Evolutionary conservation across 2,888 invertebrate genomes (phyloP).

Genomic region (Drosophila niveifrons): DNA sequence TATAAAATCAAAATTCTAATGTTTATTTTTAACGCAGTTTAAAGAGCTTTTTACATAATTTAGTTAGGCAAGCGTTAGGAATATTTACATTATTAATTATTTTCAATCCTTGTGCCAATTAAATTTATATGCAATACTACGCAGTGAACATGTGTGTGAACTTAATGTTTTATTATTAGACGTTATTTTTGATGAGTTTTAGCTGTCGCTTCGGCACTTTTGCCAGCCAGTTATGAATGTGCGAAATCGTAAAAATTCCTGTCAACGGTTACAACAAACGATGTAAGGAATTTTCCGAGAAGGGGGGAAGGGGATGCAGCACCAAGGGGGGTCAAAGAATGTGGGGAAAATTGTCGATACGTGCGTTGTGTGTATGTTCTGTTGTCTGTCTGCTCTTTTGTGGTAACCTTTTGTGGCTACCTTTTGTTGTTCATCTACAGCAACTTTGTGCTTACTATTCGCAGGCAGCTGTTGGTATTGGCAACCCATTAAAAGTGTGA

Average conservation of each 20-base stretch:
- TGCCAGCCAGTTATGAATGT: conserved; percentile 23
- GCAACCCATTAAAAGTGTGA: conserved; percentile 52
- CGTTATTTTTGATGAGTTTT: neutral
- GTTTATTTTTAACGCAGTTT: too few relatives aligned
- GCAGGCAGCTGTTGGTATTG: conserved; percentile 40
- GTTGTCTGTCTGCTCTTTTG: conserved; percentile 18
- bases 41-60: too few relatives aligned
- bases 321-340: conserved; percentile 10
- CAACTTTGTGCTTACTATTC: conserved; percentile 11
- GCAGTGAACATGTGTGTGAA: neutral
- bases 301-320: neutral
- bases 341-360: conserved; percentile 11
- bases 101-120: neutral
- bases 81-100: neutral
- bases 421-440: conserved; percentile 35
- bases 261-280: conserved; percentile 28
- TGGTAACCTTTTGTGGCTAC: conserved; percentile 34
- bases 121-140: neutral
- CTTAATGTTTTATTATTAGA: neutral
- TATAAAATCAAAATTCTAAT: too few relatives aligned
- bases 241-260: conserved; percentile 39
- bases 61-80: too few relatives aligned
- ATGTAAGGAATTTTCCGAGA: conserved; percentile 19
- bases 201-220: neutral
- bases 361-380: conserved; percentile 4